Evolutionary conservation across 2,888 invertebrate genomes (phyloP), one percentile per base, ranked within the genome.

Genomic region (Synanthedon andrenaeformis): DNA sequence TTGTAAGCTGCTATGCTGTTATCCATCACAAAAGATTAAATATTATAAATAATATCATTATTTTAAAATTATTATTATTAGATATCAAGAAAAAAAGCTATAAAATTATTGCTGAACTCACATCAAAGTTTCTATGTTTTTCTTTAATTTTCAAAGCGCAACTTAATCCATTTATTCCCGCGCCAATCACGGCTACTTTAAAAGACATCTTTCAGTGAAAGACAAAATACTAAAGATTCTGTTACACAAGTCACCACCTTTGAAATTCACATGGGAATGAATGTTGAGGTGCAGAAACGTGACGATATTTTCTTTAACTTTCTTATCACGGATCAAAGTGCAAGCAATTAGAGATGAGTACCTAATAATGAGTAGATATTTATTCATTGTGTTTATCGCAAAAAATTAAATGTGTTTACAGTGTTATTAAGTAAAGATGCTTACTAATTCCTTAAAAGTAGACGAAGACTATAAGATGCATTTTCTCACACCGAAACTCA

Each of bases 161-260:
- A 41, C 91, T 88, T 10, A 93, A 73, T 0, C 95, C 95, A 52
- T 91, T 91, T 0, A 94, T 89, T 3, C 95, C 95, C 2, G 91
- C 93, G 12, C 95, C 95, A 52, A 95, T 72, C n/a, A 95, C 89
- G 23, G 90, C 91, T 59, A 93, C 74, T 63, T 74, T 81, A 3
- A 70, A 35, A 35, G 35, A 61, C 72, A 81, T 78, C 58, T 56
- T 58, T 45, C 35, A 35, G 10, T 35, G 35, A 35, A 35, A 35
- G 35, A 35, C 10, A 10, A 35, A 35, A 35, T 35, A 35, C 3
- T 35, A 35, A 10, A 35, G 6, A 35, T 35, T 35, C 35, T 10
- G 35, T 35, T 35, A 2, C 35, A 45, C 14, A 13, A 45, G 8
- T 12, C 45, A 45, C 41, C 54, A 4, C 11, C 13, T 45, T 45